phyloP scores from a whole-genome alignment of 2,797 vertebrate species.

The Bovichtus diacanthus region DNA sequence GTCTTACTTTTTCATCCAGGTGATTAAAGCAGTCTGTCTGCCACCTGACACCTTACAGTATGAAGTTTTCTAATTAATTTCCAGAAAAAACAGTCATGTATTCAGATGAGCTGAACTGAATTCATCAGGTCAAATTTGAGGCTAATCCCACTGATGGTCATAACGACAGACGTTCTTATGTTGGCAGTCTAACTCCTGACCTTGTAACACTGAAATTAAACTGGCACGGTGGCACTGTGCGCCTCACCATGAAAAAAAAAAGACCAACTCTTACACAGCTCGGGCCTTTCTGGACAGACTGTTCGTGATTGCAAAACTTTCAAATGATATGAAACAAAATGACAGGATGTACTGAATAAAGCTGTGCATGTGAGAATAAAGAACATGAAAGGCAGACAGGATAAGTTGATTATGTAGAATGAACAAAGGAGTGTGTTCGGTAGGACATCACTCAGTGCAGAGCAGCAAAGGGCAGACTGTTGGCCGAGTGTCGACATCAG shows the following conservation, averaged over 20 bases:
- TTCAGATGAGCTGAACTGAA: conserved; percentile 50
- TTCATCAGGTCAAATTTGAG: conserved; percentile 65
- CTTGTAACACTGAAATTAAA: conserved; percentile 13
- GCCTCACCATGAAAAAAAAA: conserved; percentile 13
- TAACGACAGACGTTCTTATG: conserved; percentile 12
- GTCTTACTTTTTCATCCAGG: conserved; percentile 22
- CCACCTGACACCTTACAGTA: conserved; percentile 12
- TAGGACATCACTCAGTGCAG: conserved; percentile 39
- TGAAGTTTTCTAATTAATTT: conserved; percentile 5
- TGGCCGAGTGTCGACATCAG: conserved; percentile 59
- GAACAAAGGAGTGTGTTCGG: conserved; percentile 45
- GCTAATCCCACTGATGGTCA: conserved; percentile 3
- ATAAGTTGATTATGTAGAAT: conserved; percentile 61
- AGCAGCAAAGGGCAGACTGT: conserved; percentile 39
- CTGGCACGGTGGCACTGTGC: background rate
- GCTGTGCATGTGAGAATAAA: conserved; percentile 43
- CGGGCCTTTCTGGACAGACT: background rate
- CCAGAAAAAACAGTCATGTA: background rate
- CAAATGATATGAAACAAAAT: background rate
- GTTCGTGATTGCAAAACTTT: background rate
- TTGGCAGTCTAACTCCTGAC: conserved; percentile 8
- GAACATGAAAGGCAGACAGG: conserved; percentile 45
- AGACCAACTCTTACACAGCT: background rate
- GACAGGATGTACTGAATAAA: background rate
- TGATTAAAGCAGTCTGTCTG: conserved; percentile 26